A percentile compares a stretch with the other conserved stretches of the same genome.
Evolutionary conservation across 1,140 invertebrate species (phyloP).

Genomic region (Euura saliciscinereae): DNA sequence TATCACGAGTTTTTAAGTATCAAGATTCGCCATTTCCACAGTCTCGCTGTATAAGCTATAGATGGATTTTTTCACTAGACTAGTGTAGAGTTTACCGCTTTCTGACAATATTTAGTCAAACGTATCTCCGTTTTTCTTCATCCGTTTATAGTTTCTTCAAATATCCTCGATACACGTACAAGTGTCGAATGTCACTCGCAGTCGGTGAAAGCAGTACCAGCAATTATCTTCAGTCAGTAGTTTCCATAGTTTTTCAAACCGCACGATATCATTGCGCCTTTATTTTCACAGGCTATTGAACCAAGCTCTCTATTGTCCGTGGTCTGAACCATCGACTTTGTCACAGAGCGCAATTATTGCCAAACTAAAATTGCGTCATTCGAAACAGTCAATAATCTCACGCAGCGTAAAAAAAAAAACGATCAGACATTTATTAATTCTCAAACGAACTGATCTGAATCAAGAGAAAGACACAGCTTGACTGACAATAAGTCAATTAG

Average conservation of each 20-base stretch:
- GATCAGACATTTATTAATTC: background rate
- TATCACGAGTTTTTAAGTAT: too few relatives aligned
- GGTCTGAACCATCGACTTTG: background rate
- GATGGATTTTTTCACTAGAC: too few relatives aligned
- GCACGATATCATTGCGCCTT: too few relatives aligned
- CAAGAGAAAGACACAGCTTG: background rate
- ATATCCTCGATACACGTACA: too few relatives aligned
- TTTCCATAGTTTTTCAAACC: too few relatives aligned
- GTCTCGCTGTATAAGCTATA: too few relatives aligned
- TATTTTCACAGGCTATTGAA: too few relatives aligned
- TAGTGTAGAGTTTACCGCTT: background rate
- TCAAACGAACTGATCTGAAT: background rate
- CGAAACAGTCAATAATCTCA: background rate
- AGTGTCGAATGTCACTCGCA: too few relatives aligned
- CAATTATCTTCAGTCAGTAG: too few relatives aligned
- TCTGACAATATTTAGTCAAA: slow-evolving; percentile 2
- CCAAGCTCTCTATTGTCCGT: too few relatives aligned
- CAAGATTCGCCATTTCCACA: too few relatives aligned
- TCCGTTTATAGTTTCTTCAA: background rate
- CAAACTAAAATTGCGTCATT: background rate
- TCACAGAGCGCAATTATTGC: background rate
- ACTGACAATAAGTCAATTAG: background rate
- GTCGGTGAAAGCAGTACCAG: too few relatives aligned
- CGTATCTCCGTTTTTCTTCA: slow-evolving; percentile 4
- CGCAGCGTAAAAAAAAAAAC: background rate